phyloP scores from a whole-genome alignment of 2,888 invertebrate genomes.

The Phorcus lineatus region DNA sequence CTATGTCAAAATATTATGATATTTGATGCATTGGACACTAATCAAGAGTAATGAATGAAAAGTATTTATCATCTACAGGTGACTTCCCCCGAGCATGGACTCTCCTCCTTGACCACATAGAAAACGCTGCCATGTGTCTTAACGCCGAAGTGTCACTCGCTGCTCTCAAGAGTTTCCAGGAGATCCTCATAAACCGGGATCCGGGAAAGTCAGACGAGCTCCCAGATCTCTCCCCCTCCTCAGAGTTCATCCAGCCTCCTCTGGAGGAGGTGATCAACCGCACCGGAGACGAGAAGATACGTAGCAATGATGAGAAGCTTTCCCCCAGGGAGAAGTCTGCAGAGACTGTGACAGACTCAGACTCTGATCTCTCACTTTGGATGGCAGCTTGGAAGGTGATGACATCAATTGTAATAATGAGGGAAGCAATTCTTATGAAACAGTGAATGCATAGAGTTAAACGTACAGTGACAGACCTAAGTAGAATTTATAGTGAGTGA shows the following conservation, averaged over 20 bases:
- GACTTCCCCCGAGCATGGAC: conserved; percentile 97
- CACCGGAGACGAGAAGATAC: conserved; percentile 43
- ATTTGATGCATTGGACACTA: too few species aligned
- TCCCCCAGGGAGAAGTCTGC: background rate
- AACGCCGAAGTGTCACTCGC: conserved; percentile 95
- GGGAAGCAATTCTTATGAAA: too few species aligned
- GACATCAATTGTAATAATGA: too few species aligned
- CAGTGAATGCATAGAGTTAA: too few species aligned
- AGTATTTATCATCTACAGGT: conserved; percentile 78
- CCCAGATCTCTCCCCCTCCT: background rate
- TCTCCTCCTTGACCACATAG: conserved; percentile 91
- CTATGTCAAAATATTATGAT: too few species aligned
- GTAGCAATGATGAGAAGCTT: conserved; percentile 44
- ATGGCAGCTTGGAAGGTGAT: conserved; percentile 71
- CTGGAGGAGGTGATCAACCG: conserved; percentile 41
- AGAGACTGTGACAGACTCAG: conserved; percentile 35
- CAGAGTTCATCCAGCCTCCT: conserved; percentile 37
- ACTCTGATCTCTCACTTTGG: conserved; percentile 72
- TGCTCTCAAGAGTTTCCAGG: conserved; percentile 96
- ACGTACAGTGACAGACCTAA: too few species aligned
- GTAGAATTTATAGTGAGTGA: too few species aligned
- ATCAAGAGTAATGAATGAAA: too few species aligned
- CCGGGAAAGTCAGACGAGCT: conserved; percentile 33
- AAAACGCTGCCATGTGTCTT: conserved; percentile 84
- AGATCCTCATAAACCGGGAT: conserved; percentile 82